Percentiles rank a stretch among this genome's conserved stretches.
These are phyloP conservation scores for Lytechinus variegatus DNA, from an alignment of 35 echinoderm and acorn worm genomes.

Conservation along the genomic window DNA sequence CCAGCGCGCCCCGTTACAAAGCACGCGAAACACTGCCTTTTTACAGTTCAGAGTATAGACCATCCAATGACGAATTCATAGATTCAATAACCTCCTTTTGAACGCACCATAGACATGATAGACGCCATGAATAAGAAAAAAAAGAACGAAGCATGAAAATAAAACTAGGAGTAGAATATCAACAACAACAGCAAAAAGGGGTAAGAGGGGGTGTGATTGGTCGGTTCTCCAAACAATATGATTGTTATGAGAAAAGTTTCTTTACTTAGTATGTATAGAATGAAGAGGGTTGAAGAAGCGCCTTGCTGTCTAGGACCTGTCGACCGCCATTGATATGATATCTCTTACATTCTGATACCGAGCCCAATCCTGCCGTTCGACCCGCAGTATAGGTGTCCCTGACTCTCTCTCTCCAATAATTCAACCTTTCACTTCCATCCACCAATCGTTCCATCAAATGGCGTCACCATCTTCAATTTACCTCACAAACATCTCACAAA, in stretches of 20 bases:
- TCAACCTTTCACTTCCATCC: neutral
- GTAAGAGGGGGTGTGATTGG: neutral
- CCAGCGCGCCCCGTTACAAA: conserved; percentile 26
- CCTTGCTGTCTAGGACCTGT: neutral
- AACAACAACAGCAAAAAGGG: neutral
- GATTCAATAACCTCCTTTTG: neutral
- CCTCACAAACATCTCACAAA: neutral
- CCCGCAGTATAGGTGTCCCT: neutral
- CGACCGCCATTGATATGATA: neutral
- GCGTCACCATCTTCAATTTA: neutral
- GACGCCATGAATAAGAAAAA: neutral
- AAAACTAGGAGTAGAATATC: neutral
- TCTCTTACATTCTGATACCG: neutral
- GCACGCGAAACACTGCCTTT: neutral
- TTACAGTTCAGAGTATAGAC: neutral
- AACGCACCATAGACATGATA: neutral
- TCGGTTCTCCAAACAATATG: neutral
- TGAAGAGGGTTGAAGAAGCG: neutral
- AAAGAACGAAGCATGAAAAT: too few relatives aligned
- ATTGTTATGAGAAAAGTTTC: conserved; percentile 3
- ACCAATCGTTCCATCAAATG: neutral
- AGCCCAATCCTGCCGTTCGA: neutral
- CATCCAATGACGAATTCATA: conserved; percentile 16
- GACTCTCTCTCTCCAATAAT: neutral
- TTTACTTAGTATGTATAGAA: neutral